A percentile compares a stretch with the other conserved stretches of the same genome.
phyloP scores from a whole-genome alignment of 2,797 vertebrate species.

The Lepilemur septentrionalis region DNA sequence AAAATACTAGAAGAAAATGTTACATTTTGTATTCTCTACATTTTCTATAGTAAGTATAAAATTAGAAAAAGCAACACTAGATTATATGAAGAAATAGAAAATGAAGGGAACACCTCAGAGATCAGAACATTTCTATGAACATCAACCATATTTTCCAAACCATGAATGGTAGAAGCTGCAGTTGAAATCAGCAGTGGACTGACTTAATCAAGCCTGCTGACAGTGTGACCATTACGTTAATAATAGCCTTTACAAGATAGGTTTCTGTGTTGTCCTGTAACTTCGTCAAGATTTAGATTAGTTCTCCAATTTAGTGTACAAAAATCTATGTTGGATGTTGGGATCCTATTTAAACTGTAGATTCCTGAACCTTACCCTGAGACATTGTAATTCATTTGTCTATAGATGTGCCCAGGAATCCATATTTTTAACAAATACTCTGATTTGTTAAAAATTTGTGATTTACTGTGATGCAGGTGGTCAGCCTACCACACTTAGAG shows the following conservation, averaged over 20 bases:
- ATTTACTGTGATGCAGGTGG: background rate
- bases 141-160: background rate
- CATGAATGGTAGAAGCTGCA: background rate
- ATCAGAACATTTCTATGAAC: constrained; percentile 22
- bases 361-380: background rate
- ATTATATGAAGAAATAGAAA: constrained; percentile 23
- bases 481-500: background rate
- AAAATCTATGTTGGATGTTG: background rate
- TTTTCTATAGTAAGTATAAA: constrained; percentile 9
- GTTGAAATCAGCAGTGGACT: background rate
- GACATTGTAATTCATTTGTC: background rate
- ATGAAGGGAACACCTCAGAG: background rate
- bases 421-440: background rate
- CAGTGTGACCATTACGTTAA: background rate
- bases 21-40: background rate
- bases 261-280: constrained; percentile 21
- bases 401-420: background rate
- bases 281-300: constrained; percentile 25
- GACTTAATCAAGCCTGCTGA: background rate
- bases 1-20: background rate
- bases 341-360: background rate
- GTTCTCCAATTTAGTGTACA: background rate
- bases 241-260: constrained; percentile 13
- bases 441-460: too few relatives aligned
- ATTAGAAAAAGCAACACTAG: background rate